Evolutionary conservation across 2,888 invertebrate species (phyloP).

Genomic region (Scelioninae gen. 1): DNA sequence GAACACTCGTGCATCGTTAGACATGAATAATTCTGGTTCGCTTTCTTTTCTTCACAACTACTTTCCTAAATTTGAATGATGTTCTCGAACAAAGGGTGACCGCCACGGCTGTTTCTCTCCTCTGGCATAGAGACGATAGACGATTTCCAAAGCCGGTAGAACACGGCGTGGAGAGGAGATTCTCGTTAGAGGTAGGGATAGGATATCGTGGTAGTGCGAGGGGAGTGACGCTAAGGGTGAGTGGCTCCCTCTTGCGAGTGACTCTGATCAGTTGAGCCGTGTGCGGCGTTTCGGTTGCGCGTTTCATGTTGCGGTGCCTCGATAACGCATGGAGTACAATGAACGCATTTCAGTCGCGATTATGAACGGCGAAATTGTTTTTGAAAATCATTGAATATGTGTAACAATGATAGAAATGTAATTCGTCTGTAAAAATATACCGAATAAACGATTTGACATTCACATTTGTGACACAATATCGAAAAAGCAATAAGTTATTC

Average conservation of each 20-base stretch:
- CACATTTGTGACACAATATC: background rate
- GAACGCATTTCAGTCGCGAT: conserved; percentile 31
- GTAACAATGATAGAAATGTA: conserved; percentile 23
- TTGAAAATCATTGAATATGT: background rate
- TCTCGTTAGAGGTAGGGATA: conserved; percentile 65
- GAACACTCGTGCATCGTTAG: conserved; percentile 28
- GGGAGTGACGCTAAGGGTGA: conserved; percentile 61
- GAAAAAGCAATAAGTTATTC: background rate
- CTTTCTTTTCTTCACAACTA: conserved; percentile 36
- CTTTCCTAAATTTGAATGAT: conserved; percentile 64
- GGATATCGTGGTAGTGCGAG: conserved; percentile 46
- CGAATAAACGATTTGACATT: conserved; percentile 5
- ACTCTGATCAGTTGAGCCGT: conserved; percentile 81
- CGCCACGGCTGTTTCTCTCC: conserved; percentile 51
- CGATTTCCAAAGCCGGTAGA: conserved; percentile 63
- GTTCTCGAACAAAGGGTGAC: conserved; percentile 56
- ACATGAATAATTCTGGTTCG: conserved; percentile 24
- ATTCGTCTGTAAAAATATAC: conserved; percentile 7
- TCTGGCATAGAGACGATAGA: conserved; percentile 60
- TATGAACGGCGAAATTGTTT: conserved; percentile 15
- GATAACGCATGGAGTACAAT: conserved; percentile 52
- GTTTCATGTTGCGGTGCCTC: conserved; percentile 62
- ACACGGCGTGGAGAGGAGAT: conserved; percentile 43
- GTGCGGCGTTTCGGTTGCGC: conserved; percentile 80
- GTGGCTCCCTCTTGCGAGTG: conserved; percentile 79